These are phyloP conservation scores for Euglossa dilemma DNA, from an alignment of 1,140 invertebrate genomes.

Conservation along the genomic window DNA sequence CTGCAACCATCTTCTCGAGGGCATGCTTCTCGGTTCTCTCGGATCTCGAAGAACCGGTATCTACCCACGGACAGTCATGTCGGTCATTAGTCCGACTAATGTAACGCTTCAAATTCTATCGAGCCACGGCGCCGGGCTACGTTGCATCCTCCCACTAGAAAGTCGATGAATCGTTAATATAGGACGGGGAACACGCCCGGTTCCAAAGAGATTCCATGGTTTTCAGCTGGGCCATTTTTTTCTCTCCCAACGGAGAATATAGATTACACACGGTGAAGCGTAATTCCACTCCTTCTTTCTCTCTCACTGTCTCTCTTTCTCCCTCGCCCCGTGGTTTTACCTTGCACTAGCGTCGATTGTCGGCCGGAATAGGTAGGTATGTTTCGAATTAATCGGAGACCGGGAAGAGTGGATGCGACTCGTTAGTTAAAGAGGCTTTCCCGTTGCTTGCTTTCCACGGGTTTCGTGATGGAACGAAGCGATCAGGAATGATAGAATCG, in stretches of 20 bases:
- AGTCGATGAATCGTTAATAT: slow-evolving; percentile 59
- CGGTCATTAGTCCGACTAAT: slow-evolving; percentile 78
- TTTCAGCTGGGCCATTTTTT: not conserved
- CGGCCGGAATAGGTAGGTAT: not conserved
- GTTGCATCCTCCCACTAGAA: slow-evolving; percentile 61
- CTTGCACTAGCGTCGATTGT: not conserved
- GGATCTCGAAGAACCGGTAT: slow-evolving; percentile 73
- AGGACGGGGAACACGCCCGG: slow-evolving; percentile 42
- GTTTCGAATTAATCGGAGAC: not conserved
- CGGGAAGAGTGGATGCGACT: not conserved
- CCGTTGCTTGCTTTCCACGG: not conserved
- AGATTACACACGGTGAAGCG: not conserved
- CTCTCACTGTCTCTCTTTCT: not conserved
- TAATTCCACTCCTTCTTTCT: not conserved
- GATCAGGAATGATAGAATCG: slow-evolving; percentile 19
- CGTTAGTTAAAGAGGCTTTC: not conserved
- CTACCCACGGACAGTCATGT: slow-evolving; percentile 76
- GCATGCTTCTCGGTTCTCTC: slow-evolving; percentile 46
- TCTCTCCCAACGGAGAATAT: not conserved
- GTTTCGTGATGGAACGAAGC: not conserved
- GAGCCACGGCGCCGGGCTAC: slow-evolving; percentile 40
- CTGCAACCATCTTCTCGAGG: slow-evolving; percentile 50
- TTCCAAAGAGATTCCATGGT: not conserved
- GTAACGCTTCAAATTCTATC: slow-evolving; percentile 74
- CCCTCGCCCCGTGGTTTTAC: not conserved